Evolutionary conservation across 2,888 invertebrate genomes (phyloP), one percentile per base, ranked within the genome.

Genomic region (Rutpela maculata): DNA sequence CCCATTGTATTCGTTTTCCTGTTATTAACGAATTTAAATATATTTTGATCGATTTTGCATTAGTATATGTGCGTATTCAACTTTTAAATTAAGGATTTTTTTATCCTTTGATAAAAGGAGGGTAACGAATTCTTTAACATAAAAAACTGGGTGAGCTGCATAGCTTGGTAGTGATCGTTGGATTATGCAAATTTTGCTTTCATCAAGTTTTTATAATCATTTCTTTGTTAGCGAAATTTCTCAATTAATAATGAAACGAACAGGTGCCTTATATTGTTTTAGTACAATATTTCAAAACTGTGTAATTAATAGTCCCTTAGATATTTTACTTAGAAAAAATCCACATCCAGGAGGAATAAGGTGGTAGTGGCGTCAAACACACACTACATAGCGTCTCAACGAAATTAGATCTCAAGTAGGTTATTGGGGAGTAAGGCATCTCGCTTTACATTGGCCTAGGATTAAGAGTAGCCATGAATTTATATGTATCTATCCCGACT

Each of bases 1-100:
- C 17, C 35, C 31, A 63, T 63, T 63, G 62, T 63, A 31, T 35
- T 35, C 62, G 17, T 35, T 63, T 63, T 63, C 62, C 62, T 62
- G 62, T 63, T 63, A 63, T 35, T 63, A 63, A 11, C 35, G 10
- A 31, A 35, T 63, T 35, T 63, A 18, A 63, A 63, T 63, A 63
- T 11, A 35, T 63, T 63, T 10, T 7, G 17, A 35, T 63, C 62
- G 31, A 63, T 63, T 62, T 63, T 35, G 31, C 22, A 26, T 50
- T 50, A n/a, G n/a, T 50, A 60, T 6, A 31, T 12, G 62, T 31
- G 17, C 17, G 35, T 18, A 63, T 35, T 63, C 31, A 35, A 35
- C n/a, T 35, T 63, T 60, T 63, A n/a, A 63, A 63, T 63, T 63
- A 35, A 17, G 6, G 1, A 17, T 63, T n/a, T 31, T 63, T 17